Evolutionary conservation across 2,113 vertebrate genomes (phyloP).

Genomic region (Pimephales promelas): DNA sequence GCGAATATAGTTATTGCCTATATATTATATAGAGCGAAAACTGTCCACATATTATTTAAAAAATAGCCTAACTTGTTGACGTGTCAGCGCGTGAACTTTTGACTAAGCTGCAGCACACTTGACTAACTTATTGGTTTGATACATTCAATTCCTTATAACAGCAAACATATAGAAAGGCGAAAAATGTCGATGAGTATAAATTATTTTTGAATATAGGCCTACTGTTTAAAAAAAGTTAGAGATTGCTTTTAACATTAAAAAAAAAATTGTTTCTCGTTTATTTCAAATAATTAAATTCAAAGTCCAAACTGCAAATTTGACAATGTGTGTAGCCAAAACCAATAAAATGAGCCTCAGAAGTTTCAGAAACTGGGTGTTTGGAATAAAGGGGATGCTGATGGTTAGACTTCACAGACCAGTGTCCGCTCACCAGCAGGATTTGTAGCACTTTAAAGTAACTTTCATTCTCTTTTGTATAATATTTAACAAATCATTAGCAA

Average conservation of each 20-base stretch:
- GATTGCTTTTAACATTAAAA: not conserved
- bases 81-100: not conserved
- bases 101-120: not conserved
- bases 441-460: not conserved
- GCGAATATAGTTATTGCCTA: not conserved
- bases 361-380: not conserved
- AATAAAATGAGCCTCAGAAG: not conserved
- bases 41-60: not conserved
- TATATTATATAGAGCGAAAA: not conserved
- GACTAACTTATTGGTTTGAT: not conserved
- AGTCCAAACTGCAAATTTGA: not conserved
- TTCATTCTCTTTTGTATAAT: not conserved
- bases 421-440: not conserved
- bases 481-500: not conserved
- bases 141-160: not conserved
- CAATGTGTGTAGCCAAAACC: too few species aligned
- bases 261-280: not conserved
- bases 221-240: not conserved
- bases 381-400: not conserved
- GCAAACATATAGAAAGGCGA: not conserved
- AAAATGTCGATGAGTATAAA: not conserved
- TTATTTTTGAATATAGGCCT: not conserved
- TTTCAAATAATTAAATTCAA: not conserved
- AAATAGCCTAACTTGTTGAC: not conserved
- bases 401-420: not conserved